A percentile compares a stretch with the other conserved stretches of the same genome.
Conservation (phyloP, 2,888 invertebrate genomes). For the Caenorhabditis becei region DNA sequence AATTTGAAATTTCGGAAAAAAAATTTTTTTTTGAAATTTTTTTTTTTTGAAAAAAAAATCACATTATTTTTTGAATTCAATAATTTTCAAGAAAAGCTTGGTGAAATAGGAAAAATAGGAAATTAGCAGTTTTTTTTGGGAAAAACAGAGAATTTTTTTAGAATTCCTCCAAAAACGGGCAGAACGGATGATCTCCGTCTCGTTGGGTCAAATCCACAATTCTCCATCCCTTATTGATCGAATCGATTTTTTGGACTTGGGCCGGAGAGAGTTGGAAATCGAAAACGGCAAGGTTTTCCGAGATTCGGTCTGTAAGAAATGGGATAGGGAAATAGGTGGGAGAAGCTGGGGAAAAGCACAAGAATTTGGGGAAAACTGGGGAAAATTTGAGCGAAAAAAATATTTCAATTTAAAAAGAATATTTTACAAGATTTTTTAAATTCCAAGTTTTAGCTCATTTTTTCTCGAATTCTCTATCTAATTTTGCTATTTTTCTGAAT, state of each 20-base stretch:
- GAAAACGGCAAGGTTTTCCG: constrained; percentile 82
- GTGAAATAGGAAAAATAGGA: no score
- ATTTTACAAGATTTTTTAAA: background rate
- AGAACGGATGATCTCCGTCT: constrained; percentile 71
- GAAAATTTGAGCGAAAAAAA: background rate
- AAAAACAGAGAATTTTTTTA: no score
- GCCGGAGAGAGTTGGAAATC: constrained; percentile 80
- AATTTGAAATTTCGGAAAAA: no score
- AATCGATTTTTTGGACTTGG: constrained; percentile 78
- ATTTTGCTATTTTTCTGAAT: no score
- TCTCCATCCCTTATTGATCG: constrained; percentile 67
- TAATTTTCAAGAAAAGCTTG: no score
- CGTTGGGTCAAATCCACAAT: constrained; percentile 69
- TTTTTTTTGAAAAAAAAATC: no score
- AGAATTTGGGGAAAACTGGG: background rate
- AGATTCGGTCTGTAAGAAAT: constrained; percentile 59
- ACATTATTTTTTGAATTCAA: no score
- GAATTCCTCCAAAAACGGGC: constrained; percentile 68
- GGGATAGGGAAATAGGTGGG: background rate
- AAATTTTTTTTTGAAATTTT: no score
- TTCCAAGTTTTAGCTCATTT: constrained; percentile 74
- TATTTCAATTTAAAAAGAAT: no score
- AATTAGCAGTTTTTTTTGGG: no score
- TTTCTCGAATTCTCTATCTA: no score
- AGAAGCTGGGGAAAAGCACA: no score